Base-by-base conservation (phyloP, 2,113 vertebrate genomes). In the Pygathrix nemaeus region DNA sequence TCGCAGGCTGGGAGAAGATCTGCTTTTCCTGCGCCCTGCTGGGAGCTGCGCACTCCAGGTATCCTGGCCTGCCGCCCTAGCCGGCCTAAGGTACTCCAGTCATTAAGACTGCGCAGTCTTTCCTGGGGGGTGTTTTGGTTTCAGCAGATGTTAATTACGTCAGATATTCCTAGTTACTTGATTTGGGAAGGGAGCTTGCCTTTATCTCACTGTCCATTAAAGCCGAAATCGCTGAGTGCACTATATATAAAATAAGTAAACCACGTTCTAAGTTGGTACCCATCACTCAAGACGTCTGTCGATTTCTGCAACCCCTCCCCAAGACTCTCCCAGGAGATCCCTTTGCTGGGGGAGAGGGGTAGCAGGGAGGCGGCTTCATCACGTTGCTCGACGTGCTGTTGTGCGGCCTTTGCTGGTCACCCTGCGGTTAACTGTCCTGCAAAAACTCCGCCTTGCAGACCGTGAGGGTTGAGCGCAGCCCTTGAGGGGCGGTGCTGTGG, bases 261-360 rank as follows among this genome's bases (percentile, higher is more conserved):
- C 1, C 2, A 10, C 25, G 11, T 52, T 45, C 10, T 12, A 23
- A 83, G 45, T 61, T 38, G 25, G 16, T 76, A 79, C 4, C 40
- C 5, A 3, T 61, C 80, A 14, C 43, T 20, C 9, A 14, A 2
- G 9, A 13, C 8, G 5, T 43, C 43, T 0, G 45, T 14, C 8
- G 64, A n/a, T 35, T 57, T 43, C 43, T 40, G 73, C 72, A 38
- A 35, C 14, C 21, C 21, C 6, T n/a, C 9, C 10, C 38, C 35
- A 1, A 18, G 78, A 78, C 32, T 12, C 48, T 23, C 6, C 27
- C 93, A 88, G 94, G 96, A 92, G 79, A 59, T 93, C 90, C 3
- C 14, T 86, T 97, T 94, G 96, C 96, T 82, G 90, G 66, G 85
- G 70, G 17, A 27, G 61, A 32, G 17, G 27, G 66, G 61, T 25